A percentile compares a stretch with the other conserved stretches of the same genome.
Evolutionary conservation across 2,797 vertebrate genomes (phyloP).

Genomic region (Brotogeris chrysoptera): DNA sequence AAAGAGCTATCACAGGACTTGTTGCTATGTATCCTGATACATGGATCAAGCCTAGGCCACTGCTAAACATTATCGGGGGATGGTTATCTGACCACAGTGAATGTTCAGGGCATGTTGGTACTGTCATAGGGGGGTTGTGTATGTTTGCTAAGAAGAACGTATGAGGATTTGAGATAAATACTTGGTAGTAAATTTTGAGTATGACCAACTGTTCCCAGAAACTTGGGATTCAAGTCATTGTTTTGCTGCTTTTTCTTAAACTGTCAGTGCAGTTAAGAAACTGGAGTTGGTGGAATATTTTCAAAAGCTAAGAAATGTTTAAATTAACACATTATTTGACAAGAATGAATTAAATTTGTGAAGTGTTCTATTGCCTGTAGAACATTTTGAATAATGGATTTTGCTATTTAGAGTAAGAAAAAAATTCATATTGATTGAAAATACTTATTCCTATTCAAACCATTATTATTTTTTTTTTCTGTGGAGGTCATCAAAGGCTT

Average conservation of each 20-base stretch:
- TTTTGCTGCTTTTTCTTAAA: not conserved
- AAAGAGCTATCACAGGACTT: not conserved
- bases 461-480: not conserved
- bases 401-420: not conserved
- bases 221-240: not conserved
- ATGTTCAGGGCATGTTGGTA: not conserved
- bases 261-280: not conserved
- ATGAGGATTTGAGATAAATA: not conserved
- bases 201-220: not conserved
- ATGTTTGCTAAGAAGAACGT: not conserved
- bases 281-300: not conserved
- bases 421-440: not conserved
- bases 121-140: not conserved
- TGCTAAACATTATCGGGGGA: rapidly evolving
- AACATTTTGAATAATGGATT: not conserved
- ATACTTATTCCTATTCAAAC: not conserved
- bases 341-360: not conserved
- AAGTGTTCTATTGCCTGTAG: not conserved
- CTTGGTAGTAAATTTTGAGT: not conserved
- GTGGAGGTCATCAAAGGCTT: not conserved
- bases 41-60: not conserved
- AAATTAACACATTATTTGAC: not conserved
- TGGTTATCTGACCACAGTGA: not conserved
- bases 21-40: not conserved
- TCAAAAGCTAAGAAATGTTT: not conserved